Evolutionary conservation across 2,888 invertebrate species (phyloP), one percentile per base, ranked within the genome.

Genomic region (Ferrisia virgata): DNA sequence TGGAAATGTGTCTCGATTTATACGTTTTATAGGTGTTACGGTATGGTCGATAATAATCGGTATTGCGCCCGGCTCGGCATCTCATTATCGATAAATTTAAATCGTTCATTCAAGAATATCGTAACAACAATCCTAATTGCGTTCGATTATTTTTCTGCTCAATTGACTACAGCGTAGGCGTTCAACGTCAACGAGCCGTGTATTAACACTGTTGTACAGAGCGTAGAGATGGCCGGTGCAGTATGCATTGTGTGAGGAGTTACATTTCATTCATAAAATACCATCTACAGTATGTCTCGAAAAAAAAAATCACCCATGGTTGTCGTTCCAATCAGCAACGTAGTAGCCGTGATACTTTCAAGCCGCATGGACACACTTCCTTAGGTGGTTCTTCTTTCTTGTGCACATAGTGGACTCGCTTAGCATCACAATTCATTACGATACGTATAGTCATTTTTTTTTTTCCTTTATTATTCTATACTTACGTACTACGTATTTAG

Each of bases 181-280:
- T 82, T 72, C 69, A n/a, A 72, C 82, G 82, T 82, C 82, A 82
- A 82, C 82, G 82, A 82, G 82, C 82, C 82, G 69, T 82, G n/a
- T n/a, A n/a, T n/a, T n/a, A n/a, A n/a, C n/a, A n/a, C n/a, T n/a
- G n/a, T n/a, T n/a, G n/a, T n/a, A n/a, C n/a, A n/a, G n/a, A n/a
- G n/a, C n/a, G n/a, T n/a, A n/a, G n/a, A 64, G 64, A 47, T 81
- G 53, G 47, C 31, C 22, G 43, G 72, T 82, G 82, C 82, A 82
- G 25, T 72, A 81, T 81, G 81, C 82, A 25, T 72, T 69, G 47
- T 13, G 13, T 13, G 5, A 40, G 40, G 13, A 13, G 13, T 40
- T 82, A 64, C 39, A 64, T 82, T 82, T 82, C 82, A 82, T 82
- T 82, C 82, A 82, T 82, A 72, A 82, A 82, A 82, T 33, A 36